Evolutionary conservation across 2,113 vertebrate genomes (phyloP), one percentile per base, ranked within the genome.

Genomic region (Atractosteus spatula): DNA sequence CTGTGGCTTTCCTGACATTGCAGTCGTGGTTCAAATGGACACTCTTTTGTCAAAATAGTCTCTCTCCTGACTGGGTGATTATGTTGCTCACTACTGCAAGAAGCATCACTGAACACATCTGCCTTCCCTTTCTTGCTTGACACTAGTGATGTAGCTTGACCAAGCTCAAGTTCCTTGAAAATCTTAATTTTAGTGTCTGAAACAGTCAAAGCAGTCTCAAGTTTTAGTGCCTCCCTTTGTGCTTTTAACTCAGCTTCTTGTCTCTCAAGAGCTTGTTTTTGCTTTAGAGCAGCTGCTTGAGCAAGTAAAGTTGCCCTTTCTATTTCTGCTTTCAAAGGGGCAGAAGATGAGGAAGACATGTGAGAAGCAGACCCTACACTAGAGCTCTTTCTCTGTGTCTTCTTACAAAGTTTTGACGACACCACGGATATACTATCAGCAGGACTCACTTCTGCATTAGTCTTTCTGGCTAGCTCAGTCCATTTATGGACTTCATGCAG

Each of bases 161-260:
- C 7, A 4, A 8, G n/a, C 44, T 67, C 65, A 44, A 56, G 13
- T 4, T 66, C 42, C 43, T 69, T 17, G 56, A 68, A 74, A 47
- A 68, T 66, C 29, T 68, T 74, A 6, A 74, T 64, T 51, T 74
- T 67, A 55, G 66, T 66, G 59, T 29, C 59, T 47, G 72, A 68
- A 13, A 43, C 72, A 43, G 72, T 65, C 12, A 71, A 41, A 13
- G 70, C 70, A 12, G 56, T 62, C 42, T 71, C 41, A 8, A 56
- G 59, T 17, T 74, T 44, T 54, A 74, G 47, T 57, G 68, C 65
- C 3, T 74, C 65, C 55, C 42, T 68, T 55, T 74, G 16, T 42
- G 51, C 8, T 43, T 55, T 74, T n/a, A 74, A 59, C 54, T 68
- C 56, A 57, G 62, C 65, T 68, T 68, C 72, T 73, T 66, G 41